Percentiles rank a stretch among this genome's conserved stretches.
These are phyloP conservation scores for Drosophila athabasca DNA, from an alignment of 1,140 invertebrate species.

Conservation along the genomic window DNA sequence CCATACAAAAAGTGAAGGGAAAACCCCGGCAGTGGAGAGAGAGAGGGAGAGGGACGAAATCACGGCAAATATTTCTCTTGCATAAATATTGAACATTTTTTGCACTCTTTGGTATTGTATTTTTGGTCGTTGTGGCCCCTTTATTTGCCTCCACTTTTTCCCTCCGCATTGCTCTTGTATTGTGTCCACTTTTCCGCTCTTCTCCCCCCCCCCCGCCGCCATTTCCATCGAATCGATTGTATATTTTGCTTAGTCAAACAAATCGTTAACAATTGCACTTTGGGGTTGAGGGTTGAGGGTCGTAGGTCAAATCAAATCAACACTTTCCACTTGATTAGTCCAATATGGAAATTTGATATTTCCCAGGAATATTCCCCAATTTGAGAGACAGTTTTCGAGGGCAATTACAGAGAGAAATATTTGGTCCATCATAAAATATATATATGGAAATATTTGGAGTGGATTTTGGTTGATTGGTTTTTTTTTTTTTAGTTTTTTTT, in stretches of 20 bases:
- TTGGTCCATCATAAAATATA: neutral
- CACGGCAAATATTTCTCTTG: slow-evolving; percentile 64
- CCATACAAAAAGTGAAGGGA: slow-evolving; percentile 7
- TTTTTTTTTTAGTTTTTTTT: too few relatives aligned
- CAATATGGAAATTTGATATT: slow-evolving; percentile 56
- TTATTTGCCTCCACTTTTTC: too few relatives aligned
- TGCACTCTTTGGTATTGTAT: neutral
- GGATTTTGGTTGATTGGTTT: too few relatives aligned
- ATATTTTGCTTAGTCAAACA: slow-evolving; percentile 53
- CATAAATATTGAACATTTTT: slow-evolving; percentile 65
- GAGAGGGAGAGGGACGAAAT: slow-evolving; percentile 39
- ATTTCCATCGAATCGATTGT: neutral
- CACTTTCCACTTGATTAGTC: slow-evolving; percentile 59
- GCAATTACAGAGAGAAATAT: slow-evolving; percentile 36
- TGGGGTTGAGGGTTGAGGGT: slow-evolving; percentile 4
- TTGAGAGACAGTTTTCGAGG: slow-evolving; percentile 13
- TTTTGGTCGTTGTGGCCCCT: neutral
- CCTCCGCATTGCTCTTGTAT: too few relatives aligned
- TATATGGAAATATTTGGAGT: too few relatives aligned
- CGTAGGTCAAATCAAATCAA: slow-evolving; percentile 65
- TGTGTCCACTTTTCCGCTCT: slow-evolving; percentile 13
- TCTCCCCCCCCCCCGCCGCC: neutral
- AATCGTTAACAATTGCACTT: slow-evolving; percentile 71
- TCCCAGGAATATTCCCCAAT: slow-evolving; percentile 5
- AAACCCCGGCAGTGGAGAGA: neutral